Conservation (phyloP, 2,888 invertebrate genomes). For the Chloroclystis v-ata region DNA sequence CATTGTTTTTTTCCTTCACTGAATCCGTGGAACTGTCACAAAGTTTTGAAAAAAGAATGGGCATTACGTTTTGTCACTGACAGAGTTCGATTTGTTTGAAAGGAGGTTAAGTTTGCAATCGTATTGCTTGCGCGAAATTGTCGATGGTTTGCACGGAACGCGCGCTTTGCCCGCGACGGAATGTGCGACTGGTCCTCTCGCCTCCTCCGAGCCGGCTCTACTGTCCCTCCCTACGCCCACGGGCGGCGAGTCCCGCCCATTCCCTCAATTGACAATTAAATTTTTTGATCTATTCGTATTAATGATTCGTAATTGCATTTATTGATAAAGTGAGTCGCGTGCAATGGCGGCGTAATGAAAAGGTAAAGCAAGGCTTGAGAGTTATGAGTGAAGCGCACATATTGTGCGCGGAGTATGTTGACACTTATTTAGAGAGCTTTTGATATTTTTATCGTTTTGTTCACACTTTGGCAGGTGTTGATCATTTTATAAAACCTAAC, state of each 20-base stretch:
- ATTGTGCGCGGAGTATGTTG: conserved; percentile 12
- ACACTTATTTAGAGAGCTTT: conserved; percentile 11
- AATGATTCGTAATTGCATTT: conserved; percentile 67
- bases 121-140: conserved; percentile 41
- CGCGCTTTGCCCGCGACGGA: conserved; percentile 63
- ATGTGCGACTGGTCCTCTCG: conserved; percentile 67
- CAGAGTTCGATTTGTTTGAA: neutral
- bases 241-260: conserved; percentile 55
- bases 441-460: conserved; percentile 10
- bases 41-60: conserved; percentile 6
- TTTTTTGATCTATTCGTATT: conserved; percentile 62
- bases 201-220: conserved; percentile 54
- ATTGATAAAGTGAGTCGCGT: conserved; percentile 49
- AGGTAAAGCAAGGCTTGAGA: conserved; percentile 18
- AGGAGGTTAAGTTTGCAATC: conserved; percentile 3
- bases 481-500: no score
- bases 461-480: conserved; percentile 1
- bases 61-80: neutral
- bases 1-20: conserved; percentile 15
- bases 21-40: conserved; percentile 20
- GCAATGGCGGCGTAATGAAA: conserved; percentile 35
- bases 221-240: conserved; percentile 69
- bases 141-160: conserved; percentile 52
- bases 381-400: conserved; percentile 12
- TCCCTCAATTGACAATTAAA: conserved; percentile 46